Percentiles rank a stretch among this genome's conserved stretches.
Evolutionary conservation across 2,888 invertebrate genomes (phyloP).

Genomic region (Synanthedon myopaeformis): DNA sequence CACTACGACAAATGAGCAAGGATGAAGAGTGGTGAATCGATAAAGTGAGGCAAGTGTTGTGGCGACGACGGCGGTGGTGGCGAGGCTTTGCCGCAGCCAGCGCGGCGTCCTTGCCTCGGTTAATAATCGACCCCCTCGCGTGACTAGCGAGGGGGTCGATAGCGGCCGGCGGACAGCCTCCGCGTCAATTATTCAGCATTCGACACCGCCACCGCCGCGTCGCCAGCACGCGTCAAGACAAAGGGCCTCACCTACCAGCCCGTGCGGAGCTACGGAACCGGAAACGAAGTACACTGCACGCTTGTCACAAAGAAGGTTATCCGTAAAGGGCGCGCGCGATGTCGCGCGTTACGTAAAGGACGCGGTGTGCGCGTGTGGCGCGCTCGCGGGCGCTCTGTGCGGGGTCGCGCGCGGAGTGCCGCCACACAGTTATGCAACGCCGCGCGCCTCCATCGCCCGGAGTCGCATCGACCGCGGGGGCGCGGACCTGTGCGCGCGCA

Average conservation of each 20-base stretch:
- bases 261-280: constrained; percentile 32
- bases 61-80: constrained; percentile 14
- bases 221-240: constrained; percentile 46
- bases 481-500: constrained; percentile 48
- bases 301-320: constrained; percentile 40
- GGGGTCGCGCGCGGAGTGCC: constrained; percentile 67
- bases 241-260: constrained; percentile 56
- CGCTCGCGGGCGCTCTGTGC: constrained; percentile 62
- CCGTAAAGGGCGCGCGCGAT: constrained; percentile 32
- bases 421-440: constrained; percentile 64
- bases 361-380: constrained; percentile 55
- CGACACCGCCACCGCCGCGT: constrained; percentile 27
- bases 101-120: constrained; percentile 61
- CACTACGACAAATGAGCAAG: constrained; percentile 3
- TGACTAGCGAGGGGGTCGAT: constrained; percentile 49
- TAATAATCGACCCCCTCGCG: constrained; percentile 58
- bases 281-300: constrained; percentile 37
- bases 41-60: constrained; percentile 17
- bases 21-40: constrained; percentile 4
- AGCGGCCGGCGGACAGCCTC: constrained; percentile 63
- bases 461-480: constrained; percentile 53
- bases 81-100: constrained; percentile 52
- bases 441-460: constrained; percentile 45
- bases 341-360: constrained; percentile 66
- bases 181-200: constrained; percentile 64